phyloP scores from a whole-genome alignment of 2,888 invertebrate genomes.

The Tipula unca region DNA sequence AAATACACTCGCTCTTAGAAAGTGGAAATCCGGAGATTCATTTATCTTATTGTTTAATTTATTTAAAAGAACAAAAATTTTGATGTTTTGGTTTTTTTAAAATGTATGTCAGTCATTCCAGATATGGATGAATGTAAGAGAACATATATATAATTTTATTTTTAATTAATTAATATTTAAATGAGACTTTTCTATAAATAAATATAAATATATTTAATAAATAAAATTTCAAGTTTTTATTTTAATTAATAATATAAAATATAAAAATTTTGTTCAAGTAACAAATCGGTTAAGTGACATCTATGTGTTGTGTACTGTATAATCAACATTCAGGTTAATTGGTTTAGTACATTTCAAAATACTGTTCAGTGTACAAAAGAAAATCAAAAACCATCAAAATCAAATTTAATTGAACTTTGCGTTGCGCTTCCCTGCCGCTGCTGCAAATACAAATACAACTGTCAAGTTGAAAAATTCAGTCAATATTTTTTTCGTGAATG shows the following conservation, averaged over 20 bases:
- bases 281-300: neutral
- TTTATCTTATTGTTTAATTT: neutral
- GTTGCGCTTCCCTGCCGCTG: neutral
- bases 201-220: neutral
- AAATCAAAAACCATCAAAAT: neutral
- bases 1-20: conserved; percentile 82
- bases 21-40: neutral
- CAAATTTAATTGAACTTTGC: neutral
- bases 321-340: neutral
- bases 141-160: neutral
- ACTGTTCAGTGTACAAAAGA: neutral
- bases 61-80: neutral
- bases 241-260: too few species aligned
- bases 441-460: neutral
- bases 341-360: too few species aligned
- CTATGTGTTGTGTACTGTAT: neutral
- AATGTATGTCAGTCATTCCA: conserved; percentile 9
- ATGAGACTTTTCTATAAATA: neutral
- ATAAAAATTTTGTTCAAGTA: neutral
- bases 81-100: neutral
- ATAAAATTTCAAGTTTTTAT: neutral
- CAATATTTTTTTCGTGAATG: neutral
- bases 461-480: neutral
- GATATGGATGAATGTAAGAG: conserved; percentile 8
- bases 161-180: neutral